Base-by-base conservation (phyloP, 2,113 vertebrate species). In the Corythoichthys haematopterus region DNA sequence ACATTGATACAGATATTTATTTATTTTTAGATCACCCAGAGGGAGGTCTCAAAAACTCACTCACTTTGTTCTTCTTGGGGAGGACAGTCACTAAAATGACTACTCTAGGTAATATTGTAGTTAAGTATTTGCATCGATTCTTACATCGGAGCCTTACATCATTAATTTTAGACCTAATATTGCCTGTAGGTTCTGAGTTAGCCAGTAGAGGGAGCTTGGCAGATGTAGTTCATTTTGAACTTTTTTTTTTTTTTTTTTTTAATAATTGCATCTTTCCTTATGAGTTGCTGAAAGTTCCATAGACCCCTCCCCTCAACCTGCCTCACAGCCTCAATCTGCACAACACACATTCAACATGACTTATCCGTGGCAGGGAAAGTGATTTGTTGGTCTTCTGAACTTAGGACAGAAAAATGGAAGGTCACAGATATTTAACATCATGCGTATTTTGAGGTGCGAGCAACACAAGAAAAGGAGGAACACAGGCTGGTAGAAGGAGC, bases 281-380 rank as follows among this genome's bases (percentile, higher is more conserved):
- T 33, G 5, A 57, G 5, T 14, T 57, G 55, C 12, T 57, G 55
- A 55, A 9, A 57, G 33, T 55, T 33, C 28, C 20, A 33, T 55
- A 5, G 33, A 3, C 51, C n/a, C n/a, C n/a, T 2, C n/a, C 8
- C 3, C 20, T 28, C 15, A 52, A 7, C n/a, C 52, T 33, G 2
- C 94, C 94, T 93, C 94, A 91, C 91, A 87, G 12, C 93, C 91
- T 88, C 92, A 93, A 90, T 92, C 87, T 87, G 88, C 46, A 37
- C 28, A 11, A 36, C 65, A 64, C 72, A 45, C 71, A 43, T 13
- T 46, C 70, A 57, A 40, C 58, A n/a, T 16, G 38, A 40, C 15
- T 10, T n/a, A 36, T 58, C 36, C 56, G 15, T 10, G 28, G 14
- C 15, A 16, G 48, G 48, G 48, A 3, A 20, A 33, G 52, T 57